Evolutionary conservation across 2,113 vertebrate species (phyloP), one percentile per base, ranked within the genome.

Genomic region (Suncus etruscus): DNA sequence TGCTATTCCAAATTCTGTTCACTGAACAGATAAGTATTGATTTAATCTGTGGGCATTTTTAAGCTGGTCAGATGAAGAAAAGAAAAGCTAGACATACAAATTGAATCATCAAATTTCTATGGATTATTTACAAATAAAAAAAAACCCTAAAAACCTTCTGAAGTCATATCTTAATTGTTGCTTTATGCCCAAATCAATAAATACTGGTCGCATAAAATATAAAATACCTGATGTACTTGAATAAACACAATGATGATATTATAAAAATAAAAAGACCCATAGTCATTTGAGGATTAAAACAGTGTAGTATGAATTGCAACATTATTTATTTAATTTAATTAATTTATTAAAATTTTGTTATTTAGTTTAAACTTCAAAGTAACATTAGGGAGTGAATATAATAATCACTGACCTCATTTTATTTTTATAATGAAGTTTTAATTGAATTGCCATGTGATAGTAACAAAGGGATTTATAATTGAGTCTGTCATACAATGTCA

Each of bases 1-100:
- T 96, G 93, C n/a, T 95, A 58, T 88, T 90, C 69, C 83, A 95
- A 84, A 92, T 87, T 83, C 27, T 93, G 10, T 90, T 91, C 70
- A 66, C 82, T 75, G 61, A 86, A 65, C 92, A 75, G 90, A 65
- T 73, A 89, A 87, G 39, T 58, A 91, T 86, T 83, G 10, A 74
- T 87, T 85, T 89, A 65, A 65, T 94, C 79, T 86, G 39, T 75
- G 47, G 45, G 69, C 32, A 77, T 89, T 82, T 51, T 45, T 74
- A 74, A 83, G 12, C 24, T 85, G 45, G 83, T 89, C 77, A 87
- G 61, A 65, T 84, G 25, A 93, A 82, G 58, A 25, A 63, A 91
- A 90, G 11, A 8, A 74, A 77, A 27, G 9, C 20, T 50, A 14
- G 92, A 48, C 3, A 51, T 29, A 47, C 83, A 66, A 86, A 69